Evolutionary conservation across 2,888 invertebrate genomes (phyloP), one percentile per base, ranked within the genome.

Genomic region (Cabera pusaria): DNA sequence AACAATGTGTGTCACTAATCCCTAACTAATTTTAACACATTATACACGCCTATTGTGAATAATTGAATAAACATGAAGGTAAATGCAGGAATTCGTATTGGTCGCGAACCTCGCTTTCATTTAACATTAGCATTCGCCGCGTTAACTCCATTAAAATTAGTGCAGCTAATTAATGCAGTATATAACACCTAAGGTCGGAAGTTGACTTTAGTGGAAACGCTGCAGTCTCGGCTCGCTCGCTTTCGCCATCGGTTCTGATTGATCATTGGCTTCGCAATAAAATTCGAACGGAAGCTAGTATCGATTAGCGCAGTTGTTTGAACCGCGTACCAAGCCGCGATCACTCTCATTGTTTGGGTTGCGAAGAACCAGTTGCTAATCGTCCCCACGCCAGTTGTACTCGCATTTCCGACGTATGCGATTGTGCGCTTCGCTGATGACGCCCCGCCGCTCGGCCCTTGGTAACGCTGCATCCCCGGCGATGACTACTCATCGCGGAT

Each of bases 311-410:
- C 63, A 62, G 67, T 68, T 61, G 64, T 55, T 64, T 58, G 59
- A 60, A 65, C 59, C 67, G 69, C 79, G 87, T 87, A 85, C 86
- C 87, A 84, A 72, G 68, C 78, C 63, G 86, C 76, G 85, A 88
- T 75, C 79, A 78, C 82, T 71, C 87, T 76, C 76, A 85, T 84
- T 88, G 86, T 86, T 86, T 86, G 83, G 72, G 70, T 73, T 56
- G 69, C 64, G 65, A 76, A 70, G 71, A 77, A 73, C 71, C 41
- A 55, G 84, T 82, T 83, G 82, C 82, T 72, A 83, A 76, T 79
- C 64, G 69, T 77, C 78, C 60, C 68, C 63, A 44, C 43, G 49
- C 63, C 62, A 75, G 83, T 84, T 61, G 58, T 45, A 57, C 68
- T 54, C 51, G 57, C 64, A 70, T 65, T 69, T 68, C 72, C 77